Percentiles rank a stretch among this genome's conserved stretches.
phyloP scores from a whole-genome alignment of 2,113 vertebrate species.

The Muscicapa adusta region DNA sequence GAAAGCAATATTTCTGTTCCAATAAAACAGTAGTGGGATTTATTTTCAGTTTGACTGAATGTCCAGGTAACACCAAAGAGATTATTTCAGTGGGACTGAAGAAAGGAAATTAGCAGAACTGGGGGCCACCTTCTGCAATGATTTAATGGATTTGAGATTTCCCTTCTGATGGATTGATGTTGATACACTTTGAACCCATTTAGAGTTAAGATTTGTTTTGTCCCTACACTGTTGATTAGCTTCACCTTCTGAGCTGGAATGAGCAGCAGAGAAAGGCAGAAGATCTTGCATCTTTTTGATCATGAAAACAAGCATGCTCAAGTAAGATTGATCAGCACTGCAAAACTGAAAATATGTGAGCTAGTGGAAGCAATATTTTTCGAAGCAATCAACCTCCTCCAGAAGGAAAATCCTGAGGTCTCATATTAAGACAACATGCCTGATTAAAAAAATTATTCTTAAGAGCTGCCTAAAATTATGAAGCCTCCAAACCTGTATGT shows the following conservation, averaged over 20 bases:
- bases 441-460: neutral
- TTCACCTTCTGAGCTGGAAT: neutral
- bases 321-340: neutral
- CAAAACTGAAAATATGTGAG: neutral
- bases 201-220: neutral
- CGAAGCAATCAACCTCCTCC: neutral
- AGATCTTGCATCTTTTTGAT: neutral
- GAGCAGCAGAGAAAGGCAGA: neutral
- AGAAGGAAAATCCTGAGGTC: neutral
- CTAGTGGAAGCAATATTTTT: neutral
- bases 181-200: neutral
- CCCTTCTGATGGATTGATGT: neutral
- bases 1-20: neutral
- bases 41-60: neutral
- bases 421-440: neutral
- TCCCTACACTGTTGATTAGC: neutral
- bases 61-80: neutral
- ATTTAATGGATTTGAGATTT: neutral
- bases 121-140: neutral
- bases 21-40: neutral
- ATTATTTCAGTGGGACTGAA: neutral
- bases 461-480: neutral
- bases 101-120: neutral
- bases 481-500: neutral
- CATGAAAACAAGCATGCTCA: neutral